These are phyloP conservation scores for Suricata suricatta DNA, from an alignment of 2,113 vertebrate genomes.

Conservation along the genomic window DNA sequence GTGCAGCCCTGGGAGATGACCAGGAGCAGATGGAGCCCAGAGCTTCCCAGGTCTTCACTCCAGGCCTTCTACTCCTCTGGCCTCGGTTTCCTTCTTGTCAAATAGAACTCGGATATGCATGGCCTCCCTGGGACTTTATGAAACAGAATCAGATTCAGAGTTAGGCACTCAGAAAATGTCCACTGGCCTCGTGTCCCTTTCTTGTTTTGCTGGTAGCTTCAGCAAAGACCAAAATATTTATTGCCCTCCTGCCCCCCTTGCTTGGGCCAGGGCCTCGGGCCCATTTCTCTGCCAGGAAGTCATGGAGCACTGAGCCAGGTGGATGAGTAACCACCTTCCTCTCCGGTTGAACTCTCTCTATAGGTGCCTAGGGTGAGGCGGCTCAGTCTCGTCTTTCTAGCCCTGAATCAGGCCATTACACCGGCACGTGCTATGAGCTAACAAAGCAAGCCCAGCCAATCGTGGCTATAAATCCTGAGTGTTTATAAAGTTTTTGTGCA, in stretches of 20 bases:
- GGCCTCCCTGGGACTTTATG: neutral
- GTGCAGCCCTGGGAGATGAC: neutral
- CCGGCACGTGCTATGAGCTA: neutral
- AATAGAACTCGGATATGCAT: neutral
- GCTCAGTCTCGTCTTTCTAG: neutral
- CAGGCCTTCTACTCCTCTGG: neutral
- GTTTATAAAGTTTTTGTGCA: neutral
- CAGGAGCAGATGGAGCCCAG: neutral
- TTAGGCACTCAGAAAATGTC: neutral
- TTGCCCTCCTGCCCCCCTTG: slow-evolving; percentile 5
- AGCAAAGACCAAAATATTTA: neutral
- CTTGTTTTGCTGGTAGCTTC: slow-evolving; percentile 25
- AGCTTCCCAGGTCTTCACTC: neutral
- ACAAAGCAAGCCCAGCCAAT: neutral
- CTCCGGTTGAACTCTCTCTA: slow-evolving; percentile 12
- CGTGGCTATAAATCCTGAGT: neutral
- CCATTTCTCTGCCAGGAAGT: slow-evolving; percentile 56
- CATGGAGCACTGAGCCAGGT: slow-evolving; percentile 19
- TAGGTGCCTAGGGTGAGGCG: slow-evolving; percentile 20
- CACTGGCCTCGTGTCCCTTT: neutral
- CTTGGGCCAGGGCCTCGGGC: neutral
- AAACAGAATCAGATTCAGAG: neutral
- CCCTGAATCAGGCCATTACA: neutral
- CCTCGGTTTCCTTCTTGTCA: neutral
- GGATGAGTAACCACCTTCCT: neutral